Evolutionary conservation across 2,113 vertebrate genomes (phyloP), one percentile per base, ranked within the genome.

Genomic region (Zeus faber): DNA sequence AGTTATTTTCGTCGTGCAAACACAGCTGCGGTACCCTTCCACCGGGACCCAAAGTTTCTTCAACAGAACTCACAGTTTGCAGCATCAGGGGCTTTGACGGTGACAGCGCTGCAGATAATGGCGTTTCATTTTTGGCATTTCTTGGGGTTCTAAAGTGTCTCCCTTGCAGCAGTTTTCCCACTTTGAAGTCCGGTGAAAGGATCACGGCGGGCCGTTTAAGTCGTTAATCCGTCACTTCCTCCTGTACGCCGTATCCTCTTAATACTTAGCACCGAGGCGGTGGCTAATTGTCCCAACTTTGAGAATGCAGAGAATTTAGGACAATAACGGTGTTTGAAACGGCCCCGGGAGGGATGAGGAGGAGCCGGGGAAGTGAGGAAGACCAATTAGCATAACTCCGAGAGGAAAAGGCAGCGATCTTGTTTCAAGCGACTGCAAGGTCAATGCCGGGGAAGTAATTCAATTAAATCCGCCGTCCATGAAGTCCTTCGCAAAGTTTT

Each of bases 381-480:
- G 6, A 25, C 40, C 66, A 56, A 82, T 86, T 87, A 81, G 59
- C 58, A 77, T 80, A 69, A 57, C 62, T 80, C 74, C 70, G 66
- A 73, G 25, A 57, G 43, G 44, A 46, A 29, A 72, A 67, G 54
- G 58, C 29, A 66, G 58, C 54, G 20, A 64, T 64, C 49, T 51
- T 50, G 67, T 44, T 62, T 57, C 2, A 13, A 48, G 40, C 35
- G 35, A 76, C 53, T 62, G 45, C 51, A 75, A 81, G 72, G 78
- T 84, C 79, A 81, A 43, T n/a, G 66, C 70, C 71, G 60, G 58
- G 33, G 54, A 67, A 76, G 67, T 52, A 44, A 43, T 79, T 84
- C 87, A 83, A 89, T 89, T 87, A 81, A 82, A 89, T 88, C 81
- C 80, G 76, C 72, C 79, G 70, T 80, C 76, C 67, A 71, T 81